Conservation (phyloP, 1,140 invertebrate genomes). For the Ostrea denselamellosa region DNA sequence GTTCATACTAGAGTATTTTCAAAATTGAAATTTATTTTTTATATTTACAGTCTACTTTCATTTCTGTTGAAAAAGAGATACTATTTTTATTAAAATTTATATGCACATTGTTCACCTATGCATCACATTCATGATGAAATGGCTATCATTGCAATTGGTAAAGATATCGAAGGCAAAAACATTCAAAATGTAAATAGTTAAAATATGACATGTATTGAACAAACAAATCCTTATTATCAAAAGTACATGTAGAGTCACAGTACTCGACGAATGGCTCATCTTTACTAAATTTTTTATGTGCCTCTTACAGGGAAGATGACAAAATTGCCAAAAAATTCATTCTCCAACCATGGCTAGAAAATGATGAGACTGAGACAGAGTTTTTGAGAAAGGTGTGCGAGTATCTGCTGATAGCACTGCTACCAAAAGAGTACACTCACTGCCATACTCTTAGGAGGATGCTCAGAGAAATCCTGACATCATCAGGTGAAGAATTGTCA, state of each 20-base stretch:
- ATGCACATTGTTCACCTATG: too few relatives aligned
- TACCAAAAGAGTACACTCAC: constrained; percentile 88
- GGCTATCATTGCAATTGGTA: too few relatives aligned
- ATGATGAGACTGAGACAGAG: constrained; percentile 86
- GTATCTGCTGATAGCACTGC: constrained; percentile 87
- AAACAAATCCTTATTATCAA: too few relatives aligned
- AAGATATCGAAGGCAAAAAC: too few relatives aligned
- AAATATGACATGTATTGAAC: too few relatives aligned
- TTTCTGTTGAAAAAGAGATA: too few relatives aligned
- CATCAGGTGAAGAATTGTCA: constrained; percentile 85
- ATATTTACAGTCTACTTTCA: too few relatives aligned
- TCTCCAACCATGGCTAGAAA: constrained; percentile 87
- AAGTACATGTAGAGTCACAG: not conserved
- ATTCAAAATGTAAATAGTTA: too few relatives aligned
- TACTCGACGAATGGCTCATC: not conserved
- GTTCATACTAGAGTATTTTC: too few relatives aligned
- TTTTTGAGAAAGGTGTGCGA: constrained; percentile 91
- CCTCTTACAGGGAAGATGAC: not conserved
- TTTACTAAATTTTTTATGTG: not conserved
- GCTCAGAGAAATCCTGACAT: constrained; percentile 89
- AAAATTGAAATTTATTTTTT: too few relatives aligned
- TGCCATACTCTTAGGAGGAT: constrained; percentile 88
- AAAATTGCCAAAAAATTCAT: constrained; percentile 81
- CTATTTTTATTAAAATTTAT: too few relatives aligned
- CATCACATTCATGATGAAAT: too few relatives aligned